Evolutionary conservation across 1,140 invertebrate species (phyloP), one percentile per base, ranked within the genome.

Genomic region (Saccostrea cuccullata): DNA sequence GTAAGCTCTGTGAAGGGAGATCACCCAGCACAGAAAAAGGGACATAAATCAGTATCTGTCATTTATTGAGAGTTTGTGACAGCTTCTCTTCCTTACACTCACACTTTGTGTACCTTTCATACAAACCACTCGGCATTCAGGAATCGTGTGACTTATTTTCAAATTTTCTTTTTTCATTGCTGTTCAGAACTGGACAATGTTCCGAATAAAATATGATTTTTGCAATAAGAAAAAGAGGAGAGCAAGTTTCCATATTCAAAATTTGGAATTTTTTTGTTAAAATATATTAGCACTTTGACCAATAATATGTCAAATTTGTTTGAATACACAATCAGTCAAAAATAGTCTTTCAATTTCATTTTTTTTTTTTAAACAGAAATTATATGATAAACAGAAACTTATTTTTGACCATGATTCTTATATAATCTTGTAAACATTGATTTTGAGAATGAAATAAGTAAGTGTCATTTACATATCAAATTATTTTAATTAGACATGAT

Each of bases 1-100:
- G 96, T 96, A 96, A 90, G 95, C 95, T 94, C 96, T 97, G 96
- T 93, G 94, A 95, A 93, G 94, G 93, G 92, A 92, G 56, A 85
- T 85, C 82, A 84, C 82, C 55, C 82, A 84, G 55, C 84, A 26
- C 58, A 85, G 55, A 64, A 85, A 40, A 85, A 40, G 30, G 12
- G 55, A 60, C 12, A 85, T 55, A 84, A 55, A 84, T 84, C 47
- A 55, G 82, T 20, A 55, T 77, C 70, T 15, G 30, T 77, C 70
- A 36, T 26, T 36, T 12, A 30, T 30, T 17, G 5, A 30, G 26
- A 11, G 70, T 11, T 77, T 26, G 70, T 12, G 26, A 26, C 70
- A 15, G 30, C 12, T 67, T 15, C 2, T 77, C 30, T 73, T 73
- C 9, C 12, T 77, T 9, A 77, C 26, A 17, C 70, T 77, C 30